phyloP scores from a whole-genome alignment of 1,140 invertebrate genomes.

The Eubasilissa regina region DNA sequence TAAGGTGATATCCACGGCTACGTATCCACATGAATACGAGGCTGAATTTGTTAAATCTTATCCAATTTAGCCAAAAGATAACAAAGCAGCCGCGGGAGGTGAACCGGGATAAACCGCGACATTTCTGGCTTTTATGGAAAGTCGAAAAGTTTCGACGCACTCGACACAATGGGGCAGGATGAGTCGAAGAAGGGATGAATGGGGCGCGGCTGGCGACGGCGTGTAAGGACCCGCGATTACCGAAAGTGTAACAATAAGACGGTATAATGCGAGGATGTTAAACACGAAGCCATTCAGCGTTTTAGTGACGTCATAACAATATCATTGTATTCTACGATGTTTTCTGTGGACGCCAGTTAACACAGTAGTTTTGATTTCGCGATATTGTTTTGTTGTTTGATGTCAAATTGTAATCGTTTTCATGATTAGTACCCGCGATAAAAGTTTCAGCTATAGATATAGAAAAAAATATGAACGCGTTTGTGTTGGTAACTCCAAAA shows the following conservation, averaged over 20 bases:
- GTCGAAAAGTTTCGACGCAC: slow-evolving; percentile 37
- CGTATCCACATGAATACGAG: neutral
- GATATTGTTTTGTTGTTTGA: slow-evolving; percentile 26
- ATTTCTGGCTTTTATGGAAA: slow-evolving; percentile 24
- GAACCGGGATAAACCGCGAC: slow-evolving; percentile 27
- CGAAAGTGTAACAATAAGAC: slow-evolving; percentile 41
- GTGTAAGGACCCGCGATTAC: slow-evolving; percentile 26
- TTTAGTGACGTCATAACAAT: slow-evolving; percentile 41
- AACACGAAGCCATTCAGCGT: slow-evolving; percentile 30
- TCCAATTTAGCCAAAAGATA: neutral
- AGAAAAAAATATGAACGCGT: too few relatives aligned
- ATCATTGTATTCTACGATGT: slow-evolving; percentile 32
- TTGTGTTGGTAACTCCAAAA: too few relatives aligned
- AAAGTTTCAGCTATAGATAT: too few relatives aligned
- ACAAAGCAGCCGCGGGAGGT: slow-evolving; percentile 25
- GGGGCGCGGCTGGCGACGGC: neutral
- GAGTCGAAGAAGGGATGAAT: neutral
- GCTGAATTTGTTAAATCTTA: slow-evolving; percentile 17
- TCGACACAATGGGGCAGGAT: slow-evolving; percentile 4
- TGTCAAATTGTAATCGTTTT: neutral
- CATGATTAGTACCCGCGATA: neutral
- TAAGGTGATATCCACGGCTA: too few relatives aligned
- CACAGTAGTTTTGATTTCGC: slow-evolving; percentile 25
- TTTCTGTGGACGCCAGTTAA: slow-evolving; percentile 1
- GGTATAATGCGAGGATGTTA: slow-evolving; percentile 31